These are phyloP conservation scores for Amorpha juglandis DNA, from an alignment of 2,888 invertebrate species.

Conservation along the genomic window DNA sequence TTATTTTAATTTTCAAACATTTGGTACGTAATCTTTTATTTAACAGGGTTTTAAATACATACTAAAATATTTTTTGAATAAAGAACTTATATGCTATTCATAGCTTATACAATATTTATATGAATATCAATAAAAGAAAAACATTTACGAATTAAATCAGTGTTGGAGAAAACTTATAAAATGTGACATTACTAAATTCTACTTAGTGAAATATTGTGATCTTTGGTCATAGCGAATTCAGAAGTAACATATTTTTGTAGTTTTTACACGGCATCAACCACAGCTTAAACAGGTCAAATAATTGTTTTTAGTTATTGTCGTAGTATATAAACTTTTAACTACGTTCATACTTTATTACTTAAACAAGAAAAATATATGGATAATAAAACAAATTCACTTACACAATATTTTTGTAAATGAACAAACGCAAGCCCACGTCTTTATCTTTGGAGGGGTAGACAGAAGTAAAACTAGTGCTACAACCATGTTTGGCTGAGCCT, in stretches of 20 bases:
- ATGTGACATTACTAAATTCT: conserved; percentile 1
- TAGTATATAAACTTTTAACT: neutral
- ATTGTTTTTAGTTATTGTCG: conserved; percentile 8
- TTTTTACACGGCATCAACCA: neutral
- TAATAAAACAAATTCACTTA: too few relatives aligned
- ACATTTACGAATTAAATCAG: neutral
- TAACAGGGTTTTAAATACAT: neutral
- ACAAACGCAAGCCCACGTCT: too few relatives aligned
- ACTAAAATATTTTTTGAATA: neutral
- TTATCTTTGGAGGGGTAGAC: too few relatives aligned
- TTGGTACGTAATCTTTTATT: conserved; percentile 1
- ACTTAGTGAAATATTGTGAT: conserved; percentile 4
- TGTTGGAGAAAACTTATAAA: neutral
- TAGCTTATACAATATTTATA: neutral
- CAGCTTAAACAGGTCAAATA: neutral
- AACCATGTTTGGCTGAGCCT: too few relatives aligned
- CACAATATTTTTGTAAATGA: neutral
- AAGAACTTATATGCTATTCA: neutral
- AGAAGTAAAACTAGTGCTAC: too few relatives aligned
- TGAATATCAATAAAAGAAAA: neutral
- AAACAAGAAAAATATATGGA: neutral
- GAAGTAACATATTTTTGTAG: neutral
- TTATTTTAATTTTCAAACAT: conserved; percentile 6
- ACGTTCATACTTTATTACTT: neutral
- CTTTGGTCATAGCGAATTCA: neutral